Evolutionary conservation across 2,888 invertebrate species (phyloP).

Genomic region (Lepidocyrtoides sp.): DNA sequence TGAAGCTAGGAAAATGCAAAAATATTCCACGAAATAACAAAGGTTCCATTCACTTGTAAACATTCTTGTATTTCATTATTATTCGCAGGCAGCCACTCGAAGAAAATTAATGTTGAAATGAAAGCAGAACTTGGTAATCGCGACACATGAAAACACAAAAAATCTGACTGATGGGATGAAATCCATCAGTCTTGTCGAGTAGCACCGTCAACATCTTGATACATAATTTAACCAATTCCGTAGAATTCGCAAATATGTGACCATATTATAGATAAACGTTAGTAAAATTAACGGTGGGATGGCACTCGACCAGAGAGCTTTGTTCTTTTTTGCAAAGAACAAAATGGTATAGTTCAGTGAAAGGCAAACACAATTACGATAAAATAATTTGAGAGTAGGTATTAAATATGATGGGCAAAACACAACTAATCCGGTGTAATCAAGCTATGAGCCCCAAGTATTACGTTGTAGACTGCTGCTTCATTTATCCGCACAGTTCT

Average conservation of each 20-base stretch:
- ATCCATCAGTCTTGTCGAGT: no score
- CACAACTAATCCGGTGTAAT: conserved; percentile 72
- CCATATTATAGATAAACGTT: neutral
- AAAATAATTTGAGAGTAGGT: conserved; percentile 65
- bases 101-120: conserved; percentile 20
- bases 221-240: neutral
- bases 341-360: conserved; percentile 22
- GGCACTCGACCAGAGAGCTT: neutral
- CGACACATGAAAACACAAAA: conserved; percentile 6
- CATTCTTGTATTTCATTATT: neutral
- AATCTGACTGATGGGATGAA: neutral
- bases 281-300: neutral
- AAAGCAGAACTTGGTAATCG: neutral
- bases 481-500: neutral
- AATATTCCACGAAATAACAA: conserved; percentile 7
- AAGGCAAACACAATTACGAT: conserved; percentile 66
- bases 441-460: conserved; percentile 64
- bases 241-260: neutral
- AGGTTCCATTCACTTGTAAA: neutral
- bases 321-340: neutral
- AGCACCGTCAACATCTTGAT: no score
- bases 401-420: conserved; percentile 63
- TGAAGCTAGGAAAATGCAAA: neutral
- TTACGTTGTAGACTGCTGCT: neutral
- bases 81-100: neutral